A percentile compares a stretch with the other conserved stretches of the same genome.
phyloP scores from a whole-genome alignment of 2,113 vertebrate genomes.

The Nansenia antarctica region DNA sequence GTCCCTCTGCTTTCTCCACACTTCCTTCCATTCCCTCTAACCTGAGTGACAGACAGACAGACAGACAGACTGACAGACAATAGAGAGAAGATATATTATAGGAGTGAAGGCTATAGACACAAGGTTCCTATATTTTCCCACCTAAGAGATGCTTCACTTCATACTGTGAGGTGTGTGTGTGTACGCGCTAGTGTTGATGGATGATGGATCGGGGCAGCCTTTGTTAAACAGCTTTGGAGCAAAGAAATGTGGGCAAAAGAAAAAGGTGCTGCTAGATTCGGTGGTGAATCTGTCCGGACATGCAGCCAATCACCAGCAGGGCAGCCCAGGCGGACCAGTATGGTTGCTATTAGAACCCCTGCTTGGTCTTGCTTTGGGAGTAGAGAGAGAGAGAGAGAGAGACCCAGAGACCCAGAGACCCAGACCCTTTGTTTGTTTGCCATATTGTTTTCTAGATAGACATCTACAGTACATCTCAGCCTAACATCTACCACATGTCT shows the following conservation, averaged over 20 bases:
- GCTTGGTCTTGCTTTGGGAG: background rate
- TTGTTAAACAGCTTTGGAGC: background rate
- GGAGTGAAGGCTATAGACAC: too few relatives aligned
- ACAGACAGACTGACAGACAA: too few relatives aligned
- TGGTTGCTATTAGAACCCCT: background rate
- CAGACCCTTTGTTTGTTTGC: background rate
- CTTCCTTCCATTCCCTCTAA: conserved; percentile 44
- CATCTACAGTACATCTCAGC: background rate
- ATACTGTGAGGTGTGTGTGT: background rate
- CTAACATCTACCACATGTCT: conserved; percentile 3
- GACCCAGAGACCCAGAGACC: background rate
- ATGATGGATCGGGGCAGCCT: background rate
- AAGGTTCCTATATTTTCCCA: too few relatives aligned
- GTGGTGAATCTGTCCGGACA: conserved; percentile 10
- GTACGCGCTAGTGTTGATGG: conserved; percentile 8
- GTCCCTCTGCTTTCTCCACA: background rate
- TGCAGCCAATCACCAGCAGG: background rate
- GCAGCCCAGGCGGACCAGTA: background rate
- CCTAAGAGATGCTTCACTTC: too few relatives aligned
- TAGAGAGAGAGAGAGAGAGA: too few relatives aligned
- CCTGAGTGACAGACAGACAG: conserved; percentile 48
- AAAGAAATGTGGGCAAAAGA: background rate
- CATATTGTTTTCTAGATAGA: background rate
- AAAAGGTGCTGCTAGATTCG: background rate
- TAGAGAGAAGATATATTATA: too few relatives aligned